Conservation (phyloP, 2,113 vertebrate species). For the Thamnophis sirtalis region DNA sequence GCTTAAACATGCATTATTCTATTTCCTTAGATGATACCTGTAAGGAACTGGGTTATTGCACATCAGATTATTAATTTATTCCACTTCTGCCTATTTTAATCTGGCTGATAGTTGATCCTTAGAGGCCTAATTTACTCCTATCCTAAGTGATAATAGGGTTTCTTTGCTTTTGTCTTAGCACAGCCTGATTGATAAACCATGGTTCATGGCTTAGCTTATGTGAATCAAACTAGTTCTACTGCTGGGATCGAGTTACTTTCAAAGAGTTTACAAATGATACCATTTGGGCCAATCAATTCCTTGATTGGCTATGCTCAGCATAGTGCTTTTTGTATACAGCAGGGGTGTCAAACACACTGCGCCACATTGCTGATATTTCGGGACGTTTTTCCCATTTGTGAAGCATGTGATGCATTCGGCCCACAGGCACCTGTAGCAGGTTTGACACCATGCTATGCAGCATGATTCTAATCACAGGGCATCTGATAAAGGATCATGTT, state of each 20-base stretch:
- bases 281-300: not conserved
- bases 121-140: not conserved
- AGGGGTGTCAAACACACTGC: not conserved
- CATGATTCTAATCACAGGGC: not conserved
- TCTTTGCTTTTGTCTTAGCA: not conserved
- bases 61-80: not conserved
- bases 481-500: not conserved
- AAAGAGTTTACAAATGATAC: not conserved
- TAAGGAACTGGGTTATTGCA: not conserved
- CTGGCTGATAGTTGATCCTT: not conserved
- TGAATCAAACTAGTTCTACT: not conserved
- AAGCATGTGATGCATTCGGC: no score
- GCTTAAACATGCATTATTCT: not conserved
- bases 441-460: no score
- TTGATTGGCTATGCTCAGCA: not conserved
- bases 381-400: no score
- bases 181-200: not conserved
- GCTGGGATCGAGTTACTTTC: not conserved
- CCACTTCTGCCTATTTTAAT: not conserved
- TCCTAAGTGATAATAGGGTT: not conserved
- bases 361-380: no score
- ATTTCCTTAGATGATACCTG: not conserved
- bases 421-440: no score
- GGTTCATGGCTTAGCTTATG: not conserved
- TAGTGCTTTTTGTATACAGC: not conserved